Evolutionary conservation across 2,888 invertebrate genomes (phyloP).

Genomic region (Eristalis arbustorum): DNA sequence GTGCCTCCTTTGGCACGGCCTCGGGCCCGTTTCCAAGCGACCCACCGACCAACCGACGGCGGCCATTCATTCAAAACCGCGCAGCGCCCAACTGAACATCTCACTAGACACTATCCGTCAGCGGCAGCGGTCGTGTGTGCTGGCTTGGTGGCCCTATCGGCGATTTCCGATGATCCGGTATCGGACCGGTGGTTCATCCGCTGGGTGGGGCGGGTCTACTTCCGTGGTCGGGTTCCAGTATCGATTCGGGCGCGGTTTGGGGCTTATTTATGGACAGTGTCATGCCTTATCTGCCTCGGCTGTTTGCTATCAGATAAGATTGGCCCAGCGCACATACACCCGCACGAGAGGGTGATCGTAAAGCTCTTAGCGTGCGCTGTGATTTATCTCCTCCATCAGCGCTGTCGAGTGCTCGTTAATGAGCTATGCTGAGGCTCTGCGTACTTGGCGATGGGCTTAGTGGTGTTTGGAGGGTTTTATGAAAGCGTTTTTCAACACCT

Average conservation of each 20-base stretch:
- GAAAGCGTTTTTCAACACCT: not conserved
- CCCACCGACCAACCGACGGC: no score
- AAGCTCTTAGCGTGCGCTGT: not conserved
- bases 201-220: not conserved
- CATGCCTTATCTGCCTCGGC: not conserved
- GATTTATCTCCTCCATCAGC: constrained; percentile 6
- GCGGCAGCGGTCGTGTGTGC: not conserved
- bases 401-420: not conserved
- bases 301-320: not conserved
- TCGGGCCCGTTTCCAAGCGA: not conserved
- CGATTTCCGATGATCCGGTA: constrained; percentile 19
- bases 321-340: not conserved
- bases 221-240: constrained; percentile 7
- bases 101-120: no score
- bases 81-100: no score
- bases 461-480: not conserved
- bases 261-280: constrained; percentile 24
- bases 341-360: not conserved
- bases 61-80: not conserved
- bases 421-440: not conserved
- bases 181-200: not conserved
- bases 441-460: not conserved
- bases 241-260: constrained; percentile 11
- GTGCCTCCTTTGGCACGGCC: constrained; percentile 17
- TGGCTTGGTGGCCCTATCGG: not conserved